Base-by-base conservation (phyloP, 2,797 vertebrate genomes). In the Graptemys geographica region DNA sequence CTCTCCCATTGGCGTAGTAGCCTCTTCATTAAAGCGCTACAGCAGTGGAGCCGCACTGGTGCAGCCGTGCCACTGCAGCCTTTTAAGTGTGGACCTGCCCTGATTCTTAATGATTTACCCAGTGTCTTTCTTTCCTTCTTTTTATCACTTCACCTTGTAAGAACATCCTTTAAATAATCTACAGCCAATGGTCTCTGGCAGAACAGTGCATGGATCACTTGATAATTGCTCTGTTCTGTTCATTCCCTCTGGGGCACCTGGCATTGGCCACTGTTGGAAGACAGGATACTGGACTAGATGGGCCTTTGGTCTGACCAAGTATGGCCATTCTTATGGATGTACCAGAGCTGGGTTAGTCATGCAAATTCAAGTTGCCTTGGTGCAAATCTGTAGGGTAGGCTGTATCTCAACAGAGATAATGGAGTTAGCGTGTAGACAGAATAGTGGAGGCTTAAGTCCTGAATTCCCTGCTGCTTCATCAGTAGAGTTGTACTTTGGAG, bases 41-140 rank as follows among this genome's bases (percentile, higher is more conserved):
- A 69, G 65, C 5, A 10, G 65, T 18, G 18, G 6, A 28, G 57
- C 27, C 4, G 5, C 57, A 59, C 27, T 59, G 11, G 25, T 31
- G 57, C 27, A 59, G 57, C 27, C 6, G 12, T 3, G 11, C 28
- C 18, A 19, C n/a, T 69, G n/a, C 9, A 69, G 16, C n/a, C 37
- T 69, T 69, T 4, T 65, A n/a, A 69, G 65, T 69, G 65, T n/a
- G n/a, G n/a, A 10, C 65, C n/a, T 37, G n/a, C 19, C n/a, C n/a
- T 37, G 51, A 4, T 80, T 62, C 18, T 74, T 81, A 74, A 57
- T 37, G 65, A 69, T 27, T 56, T 56, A 57, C 28, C 3, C 84
- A 1, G 3, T 89, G 44, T 78, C 59, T 59, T 91, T 91, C 31
- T 92, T 69, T 15, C 53, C 25, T 92, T 56, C 25, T 31, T 89